A percentile compares a stretch with the other conserved stretches of the same genome.
phyloP scores from a whole-genome alignment of 2,797 vertebrate species.

The Gambusia yucatana region DNA sequence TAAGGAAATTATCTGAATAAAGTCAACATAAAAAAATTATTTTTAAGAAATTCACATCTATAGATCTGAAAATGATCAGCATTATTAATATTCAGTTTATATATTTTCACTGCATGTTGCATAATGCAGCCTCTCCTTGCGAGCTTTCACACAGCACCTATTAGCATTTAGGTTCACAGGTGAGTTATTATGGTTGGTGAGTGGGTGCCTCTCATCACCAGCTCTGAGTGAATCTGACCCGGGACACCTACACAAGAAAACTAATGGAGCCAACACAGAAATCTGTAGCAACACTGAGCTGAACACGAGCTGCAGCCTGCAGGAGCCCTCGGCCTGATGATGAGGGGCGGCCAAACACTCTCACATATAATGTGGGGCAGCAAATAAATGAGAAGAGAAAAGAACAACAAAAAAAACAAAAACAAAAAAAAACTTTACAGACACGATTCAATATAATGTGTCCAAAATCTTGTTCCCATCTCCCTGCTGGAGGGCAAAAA shows the following conservation, averaged over 20 bases:
- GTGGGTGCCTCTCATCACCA: constrained; percentile 73
- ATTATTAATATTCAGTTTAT: neutral
- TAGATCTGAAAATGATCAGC: neutral
- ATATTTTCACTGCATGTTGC: constrained; percentile 25
- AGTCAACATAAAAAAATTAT: neutral
- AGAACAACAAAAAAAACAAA: neutral
- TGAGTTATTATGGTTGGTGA: constrained; percentile 68
- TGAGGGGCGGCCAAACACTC: constrained; percentile 7
- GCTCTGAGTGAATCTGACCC: constrained; percentile 54
- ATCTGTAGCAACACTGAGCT: constrained; percentile 39
- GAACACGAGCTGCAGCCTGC: constrained; percentile 27
- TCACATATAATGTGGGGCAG: constrained; percentile 12
- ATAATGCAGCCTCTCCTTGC: constrained; percentile 56
- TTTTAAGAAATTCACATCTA: neutral
- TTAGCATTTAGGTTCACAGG: constrained; percentile 70
- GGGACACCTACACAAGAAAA: constrained; percentile 68
- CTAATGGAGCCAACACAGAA: constrained; percentile 56
- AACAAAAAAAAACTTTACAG: no score
- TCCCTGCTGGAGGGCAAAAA: no score
- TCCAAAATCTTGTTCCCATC: no score
- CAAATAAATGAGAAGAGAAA: neutral
- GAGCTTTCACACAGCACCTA: constrained; percentile 50
- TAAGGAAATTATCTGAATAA: neutral
- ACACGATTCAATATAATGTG: no score
- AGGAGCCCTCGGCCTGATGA: constrained; percentile 25